Evolutionary conservation across 2,888 invertebrate genomes (phyloP).

Genomic region (Dione juno): DNA sequence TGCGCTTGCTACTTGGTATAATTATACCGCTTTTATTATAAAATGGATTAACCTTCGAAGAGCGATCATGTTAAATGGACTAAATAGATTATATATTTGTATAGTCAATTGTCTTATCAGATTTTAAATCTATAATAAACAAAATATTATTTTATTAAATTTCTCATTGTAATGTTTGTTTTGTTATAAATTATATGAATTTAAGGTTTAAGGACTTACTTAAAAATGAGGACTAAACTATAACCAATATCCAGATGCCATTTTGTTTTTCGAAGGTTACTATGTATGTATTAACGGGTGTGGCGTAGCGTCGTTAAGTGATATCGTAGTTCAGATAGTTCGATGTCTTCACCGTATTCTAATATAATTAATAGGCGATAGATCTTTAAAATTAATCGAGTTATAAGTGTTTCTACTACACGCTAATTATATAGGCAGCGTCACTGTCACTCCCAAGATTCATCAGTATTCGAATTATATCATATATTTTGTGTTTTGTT

Average conservation of each 20-base stretch:
- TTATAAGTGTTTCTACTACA: constrained; percentile 46
- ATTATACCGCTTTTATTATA: constrained; percentile 24
- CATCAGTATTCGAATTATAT: neutral
- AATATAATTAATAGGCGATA: constrained; percentile 72
- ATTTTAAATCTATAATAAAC: neutral
- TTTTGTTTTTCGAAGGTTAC: constrained; percentile 25
- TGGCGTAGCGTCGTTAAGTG: constrained; percentile 64
- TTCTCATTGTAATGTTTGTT: neutral
- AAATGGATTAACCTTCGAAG: constrained; percentile 11
- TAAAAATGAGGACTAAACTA: neutral
- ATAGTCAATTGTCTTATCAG: neutral
- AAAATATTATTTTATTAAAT: neutral
- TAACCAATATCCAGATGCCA: neutral
- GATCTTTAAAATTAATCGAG: constrained; percentile 54
- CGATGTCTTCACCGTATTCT: constrained; percentile 79
- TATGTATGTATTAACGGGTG: constrained; percentile 16
- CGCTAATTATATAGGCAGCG: constrained; percentile 48
- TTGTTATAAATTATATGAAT: neutral
- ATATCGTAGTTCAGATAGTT: constrained; percentile 72
- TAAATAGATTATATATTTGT: neutral
- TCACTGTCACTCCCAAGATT: constrained; percentile 50
- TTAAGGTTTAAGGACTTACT: neutral
- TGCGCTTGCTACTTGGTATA: constrained; percentile 45
- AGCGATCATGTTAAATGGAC: constrained; percentile 4
- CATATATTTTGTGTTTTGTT: neutral